Base-by-base conservation (phyloP, 2,113 vertebrate genomes). In the Neolamprologus kungweensis region DNA sequence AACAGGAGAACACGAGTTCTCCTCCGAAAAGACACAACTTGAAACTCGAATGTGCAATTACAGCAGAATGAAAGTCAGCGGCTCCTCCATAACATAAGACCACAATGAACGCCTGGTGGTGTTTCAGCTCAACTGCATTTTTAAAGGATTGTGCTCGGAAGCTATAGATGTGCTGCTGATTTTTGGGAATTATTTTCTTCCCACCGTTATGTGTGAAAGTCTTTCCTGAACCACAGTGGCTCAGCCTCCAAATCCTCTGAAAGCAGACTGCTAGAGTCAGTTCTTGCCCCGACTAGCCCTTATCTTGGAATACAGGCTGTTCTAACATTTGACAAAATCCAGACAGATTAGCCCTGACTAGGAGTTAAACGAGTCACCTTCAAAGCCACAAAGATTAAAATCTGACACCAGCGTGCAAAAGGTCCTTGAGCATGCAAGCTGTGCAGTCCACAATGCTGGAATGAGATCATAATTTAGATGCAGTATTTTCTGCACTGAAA, bases 251-350 rank as follows among this genome's bases (percentile, higher is more conserved):
- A 92, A 96, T 94, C 88, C 86, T 88, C 78, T 11, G 37, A 92
- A 92, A 85, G 68, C 81, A 9, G 47, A 88, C 86, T 79, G 90
- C 88, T 84, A 53, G 73, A 93, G 91, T 90, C 90, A 79, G 75
- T 88, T 91, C 88, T 90, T 92, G 89, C 88, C 83, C 86, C 2
- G 71, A 89, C 92, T 79, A 47, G 87, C 78, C 87, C 95, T 97
- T 96, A 96, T 97, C 96, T 95, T 54, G 51, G 90, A 86, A 91
- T 92, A 93, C 96, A 95, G 95, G 89, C 94, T 92, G 93, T 94
- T 93, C 93, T 73, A 86, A 89, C 88, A 71, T 87, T 92, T 89
- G 90, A 92, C 93, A 83, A 91, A 95, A 95, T 95, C 93, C 95
- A 84, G 71, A 91, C 94, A 95, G 96, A 97, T 97, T 95, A 95